Evolutionary conservation across 2,888 invertebrate species (phyloP).

Genomic region (Scelioninae gen. 1): DNA sequence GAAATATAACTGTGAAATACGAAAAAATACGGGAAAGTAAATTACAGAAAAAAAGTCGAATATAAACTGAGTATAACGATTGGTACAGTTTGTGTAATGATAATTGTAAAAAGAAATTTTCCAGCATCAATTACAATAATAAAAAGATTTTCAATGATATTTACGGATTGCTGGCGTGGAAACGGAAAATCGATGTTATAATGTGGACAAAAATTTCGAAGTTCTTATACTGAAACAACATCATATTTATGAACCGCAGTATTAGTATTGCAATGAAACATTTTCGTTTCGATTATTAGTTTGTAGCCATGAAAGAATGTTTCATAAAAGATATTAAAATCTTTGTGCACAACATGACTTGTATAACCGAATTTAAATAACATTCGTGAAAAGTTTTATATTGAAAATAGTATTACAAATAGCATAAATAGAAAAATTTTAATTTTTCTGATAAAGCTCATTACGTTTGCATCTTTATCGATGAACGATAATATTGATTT

Average conservation of each 20-base stretch:
- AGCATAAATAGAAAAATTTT: too few species aligned
- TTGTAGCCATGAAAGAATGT: neutral
- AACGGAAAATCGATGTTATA: conserved; percentile 1
- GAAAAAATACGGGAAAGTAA: neutral
- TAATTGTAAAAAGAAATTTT: neutral
- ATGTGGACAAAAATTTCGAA: conserved; percentile 11
- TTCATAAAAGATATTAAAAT: conserved; percentile 7
- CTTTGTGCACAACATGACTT: neutral
- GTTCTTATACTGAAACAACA: conserved; percentile 1
- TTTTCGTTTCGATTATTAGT: conserved; percentile 9
- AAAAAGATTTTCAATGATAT: conserved; percentile 2
- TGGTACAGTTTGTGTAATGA: neutral
- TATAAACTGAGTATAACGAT: neutral
- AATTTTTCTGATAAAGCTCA: too few species aligned
- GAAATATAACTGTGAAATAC: neutral
- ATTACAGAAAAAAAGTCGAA: neutral
- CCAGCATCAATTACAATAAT: neutral
- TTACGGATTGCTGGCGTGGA: conserved; percentile 3
- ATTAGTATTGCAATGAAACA: conserved; percentile 1
- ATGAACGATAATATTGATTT: too few species aligned
- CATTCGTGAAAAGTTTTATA: too few species aligned
- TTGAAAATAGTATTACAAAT: too few species aligned
- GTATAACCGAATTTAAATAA: too few species aligned
- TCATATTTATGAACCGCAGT: conserved; percentile 15
- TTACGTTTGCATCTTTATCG: too few species aligned